These are phyloP conservation scores for Oeneis ivallda DNA, from an alignment of 2,888 invertebrate species.

Conservation along the genomic window DNA sequence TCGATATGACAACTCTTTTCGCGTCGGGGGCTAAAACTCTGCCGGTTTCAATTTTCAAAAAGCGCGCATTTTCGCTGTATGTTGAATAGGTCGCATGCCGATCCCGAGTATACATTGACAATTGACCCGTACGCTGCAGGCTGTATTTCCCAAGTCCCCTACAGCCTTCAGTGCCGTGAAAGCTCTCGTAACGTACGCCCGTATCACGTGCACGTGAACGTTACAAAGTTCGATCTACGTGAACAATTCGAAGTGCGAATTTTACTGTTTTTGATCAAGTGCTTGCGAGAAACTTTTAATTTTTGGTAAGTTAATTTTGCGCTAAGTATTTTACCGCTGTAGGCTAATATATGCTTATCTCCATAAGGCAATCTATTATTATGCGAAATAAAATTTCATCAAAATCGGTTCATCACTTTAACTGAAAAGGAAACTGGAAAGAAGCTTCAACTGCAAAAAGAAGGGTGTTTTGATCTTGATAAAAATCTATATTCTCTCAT, in stretches of 20 bases:
- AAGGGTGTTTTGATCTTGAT: no score
- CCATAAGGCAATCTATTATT: neutral
- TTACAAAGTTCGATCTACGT: slow-evolving; percentile 12
- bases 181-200: slow-evolving; percentile 14
- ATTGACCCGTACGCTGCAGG: slow-evolving; percentile 1
- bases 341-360: neutral
- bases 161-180: slow-evolving; percentile 22
- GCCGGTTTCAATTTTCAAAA: no score
- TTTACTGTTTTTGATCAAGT: neutral
- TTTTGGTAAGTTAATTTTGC: slow-evolving; percentile 9
- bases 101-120: neutral
- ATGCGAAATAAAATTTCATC: neutral
- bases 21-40: no score
- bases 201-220: neutral
- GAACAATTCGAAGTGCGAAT: neutral
- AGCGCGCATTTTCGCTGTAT: neutral
- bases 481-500: no score
- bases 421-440: no score
- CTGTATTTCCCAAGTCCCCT: slow-evolving; percentile 7
- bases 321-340: neutral
- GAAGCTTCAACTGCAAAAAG: no score
- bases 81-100: neutral
- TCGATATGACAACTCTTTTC: no score
- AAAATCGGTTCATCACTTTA: neutral
- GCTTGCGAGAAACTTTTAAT: neutral